A percentile compares a stretch with the other conserved stretches of the same genome.
These are phyloP conservation scores for Himalopsyche kuldschensis DNA, from an alignment of 2,888 invertebrate genomes.

Conservation along the genomic window DNA sequence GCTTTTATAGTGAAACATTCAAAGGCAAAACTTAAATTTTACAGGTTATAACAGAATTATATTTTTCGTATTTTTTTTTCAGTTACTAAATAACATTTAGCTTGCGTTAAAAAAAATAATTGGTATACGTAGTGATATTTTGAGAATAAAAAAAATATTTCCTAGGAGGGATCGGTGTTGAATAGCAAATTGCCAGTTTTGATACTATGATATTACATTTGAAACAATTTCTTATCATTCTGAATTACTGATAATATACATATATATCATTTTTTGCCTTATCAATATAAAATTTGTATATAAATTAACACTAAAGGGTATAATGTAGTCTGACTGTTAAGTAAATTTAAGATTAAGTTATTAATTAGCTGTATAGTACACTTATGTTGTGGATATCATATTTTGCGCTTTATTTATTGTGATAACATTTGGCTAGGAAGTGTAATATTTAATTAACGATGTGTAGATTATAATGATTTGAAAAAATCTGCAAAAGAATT, in stretches of 20 bases:
- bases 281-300: neutral
- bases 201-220: neutral
- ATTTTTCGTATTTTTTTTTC: no score
- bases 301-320: neutral
- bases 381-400: constrained; percentile 3
- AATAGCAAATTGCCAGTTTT: neutral
- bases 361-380: neutral
- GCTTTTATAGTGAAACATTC: no score
- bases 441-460: neutral
- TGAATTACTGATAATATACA: neutral
- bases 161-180: no score
- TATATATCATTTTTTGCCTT: neutral
- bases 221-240: neutral
- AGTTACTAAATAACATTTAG: no score
- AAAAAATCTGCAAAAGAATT: no score
- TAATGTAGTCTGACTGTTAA: neutral
- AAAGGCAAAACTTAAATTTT: no score
- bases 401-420: constrained; percentile 8
- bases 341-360: neutral
- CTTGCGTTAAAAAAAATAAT: no score
- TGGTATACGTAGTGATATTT: no score
- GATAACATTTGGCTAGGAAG: constrained; percentile 6
- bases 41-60: no score
- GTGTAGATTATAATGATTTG: neutral
- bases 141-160: no score